Evolutionary conservation across 2,113 vertebrate species (phyloP), one percentile per base, ranked within the genome.

Genomic region (Ramphastos sulfuratus): DNA sequence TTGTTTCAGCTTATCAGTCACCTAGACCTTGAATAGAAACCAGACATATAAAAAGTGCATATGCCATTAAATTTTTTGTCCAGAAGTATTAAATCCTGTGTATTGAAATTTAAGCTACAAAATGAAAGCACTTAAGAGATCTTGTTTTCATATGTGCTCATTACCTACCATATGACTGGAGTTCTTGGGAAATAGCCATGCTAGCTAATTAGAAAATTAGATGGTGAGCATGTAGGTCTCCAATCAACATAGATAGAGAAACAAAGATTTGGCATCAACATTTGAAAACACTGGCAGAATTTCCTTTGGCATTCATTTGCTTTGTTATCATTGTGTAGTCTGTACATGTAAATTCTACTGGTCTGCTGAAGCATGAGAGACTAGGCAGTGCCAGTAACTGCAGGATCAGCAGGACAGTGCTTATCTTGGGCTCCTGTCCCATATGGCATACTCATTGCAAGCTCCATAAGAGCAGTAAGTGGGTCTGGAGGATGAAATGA

Each of bases 151-250:
- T 35, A 27, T 9, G 14, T 66, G 12, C 23, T 61, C 67, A 48
- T 23, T 48, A 71, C 23, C 44, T 37, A 21, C n/a, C 39, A 67
- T 4, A 37, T 31, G 4, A n/a, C 5, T 37, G 28, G 28, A 52
- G 23, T 69, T 75, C 50, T 42, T 63, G 27, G 52, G 61, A 92
- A 90, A 93, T 37, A 78, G 18, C 21, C 46, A 74, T 10, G 31
- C 48, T 35, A 80, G 23, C 25, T 82, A 93, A 92, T 79, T 82
- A 30, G 66, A 85, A 94, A 93, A 95, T 82, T 79, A 79, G 70
- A 72, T 12, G 30, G 55, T 65, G 54, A 84, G 20, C 33, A 16
- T 59, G 52, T 70, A 84, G 20, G n/a, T 46, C 55, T 79, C 50
- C 84, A 79, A 90, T 89, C 66, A 92, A 50, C 66, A 79, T 0